Conservation (phyloP, 2,888 invertebrate genomes). For the Pharmacophagus antenor region DNA sequence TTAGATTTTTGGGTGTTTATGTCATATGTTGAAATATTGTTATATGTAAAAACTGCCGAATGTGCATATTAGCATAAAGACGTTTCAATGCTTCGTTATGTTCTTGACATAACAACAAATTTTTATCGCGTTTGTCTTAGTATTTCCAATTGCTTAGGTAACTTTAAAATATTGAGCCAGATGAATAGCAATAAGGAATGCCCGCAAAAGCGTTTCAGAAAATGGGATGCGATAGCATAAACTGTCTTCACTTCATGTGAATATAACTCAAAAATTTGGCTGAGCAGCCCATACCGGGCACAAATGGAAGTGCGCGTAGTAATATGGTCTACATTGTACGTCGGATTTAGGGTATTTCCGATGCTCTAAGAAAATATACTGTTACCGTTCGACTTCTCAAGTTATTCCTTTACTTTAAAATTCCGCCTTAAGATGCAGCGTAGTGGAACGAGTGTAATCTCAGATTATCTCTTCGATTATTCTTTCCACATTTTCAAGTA, state of each 20-base stretch:
- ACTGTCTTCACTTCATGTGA: slow-evolving; percentile 65
- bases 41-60: slow-evolving; percentile 31
- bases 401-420: slow-evolving; percentile 40
- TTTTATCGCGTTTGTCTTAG: no score
- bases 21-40: slow-evolving; percentile 31
- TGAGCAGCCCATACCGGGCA: slow-evolving; percentile 53
- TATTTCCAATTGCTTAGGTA: slow-evolving; percentile 44
- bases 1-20: slow-evolving; percentile 51
- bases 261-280: slow-evolving; percentile 76
- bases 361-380: slow-evolving; percentile 53
- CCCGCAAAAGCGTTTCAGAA: slow-evolving; percentile 54
- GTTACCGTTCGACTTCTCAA: slow-evolving; percentile 46
- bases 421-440: slow-evolving; percentile 21
- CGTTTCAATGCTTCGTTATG: no score
- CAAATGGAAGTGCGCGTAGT: slow-evolving; percentile 60
- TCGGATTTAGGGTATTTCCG: slow-evolving; percentile 62
- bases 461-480: slow-evolving; percentile 16
- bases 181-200: slow-evolving; percentile 55
- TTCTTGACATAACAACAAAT: no score
- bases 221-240: slow-evolving; percentile 64
- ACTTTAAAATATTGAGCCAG: slow-evolving; percentile 52
- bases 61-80: neutral
- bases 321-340: slow-evolving; percentile 63
- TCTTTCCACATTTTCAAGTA: neutral
- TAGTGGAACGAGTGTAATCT: slow-evolving; percentile 20